Evolutionary conservation across 2,888 invertebrate genomes (phyloP), one percentile per base, ranked within the genome.

Genomic region (Dione juno): DNA sequence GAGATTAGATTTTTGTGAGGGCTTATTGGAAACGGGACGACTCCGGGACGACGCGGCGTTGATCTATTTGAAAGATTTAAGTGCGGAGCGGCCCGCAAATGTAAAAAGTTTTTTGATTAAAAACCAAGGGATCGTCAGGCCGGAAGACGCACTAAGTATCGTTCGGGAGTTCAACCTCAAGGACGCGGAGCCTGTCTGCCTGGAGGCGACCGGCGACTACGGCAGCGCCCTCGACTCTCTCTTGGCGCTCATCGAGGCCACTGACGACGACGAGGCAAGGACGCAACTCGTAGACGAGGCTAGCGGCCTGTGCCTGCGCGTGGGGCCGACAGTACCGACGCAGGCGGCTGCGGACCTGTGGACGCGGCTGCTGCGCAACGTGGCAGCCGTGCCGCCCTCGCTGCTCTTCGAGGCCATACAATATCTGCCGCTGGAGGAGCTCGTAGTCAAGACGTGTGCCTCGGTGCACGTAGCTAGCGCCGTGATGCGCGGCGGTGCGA

Each of bases 141-240:
- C 93, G 13, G 93, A 93, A 76, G 87, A 88, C 19, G 92, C 93
- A 43, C 79, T 93, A 19, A 76, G 77, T 6, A 79, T 86, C 16
- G 84, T 92, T 52, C 83, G 82, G 40, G 85, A 84, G 68, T 77
- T 80, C 50, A 86, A 85, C 1, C 84, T 85, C 8, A 71, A 71
- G 16, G 85, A 86, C 28, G 92, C 92, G 6, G 92, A 88, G 77
- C 87, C 93, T 28, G 66, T 75, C 28, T 92, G 92, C 70, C 82
- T 93, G 45, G 93, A 93, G 77, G 88, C 90, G 43, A 81, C 82
- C 54, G 93, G 93, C 28, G 93, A 93, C 76, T 81, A 86, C 53
- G 76, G 78, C 65, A 89, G 81, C 14, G 93, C 93, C 28, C 83
- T 93, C 21, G 87, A 88, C 50, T 83, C 82, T 16, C 77, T 88